Evolutionary conservation across 2,797 vertebrate species (phyloP).

Genomic region (Tragopan temminckii): DNA sequence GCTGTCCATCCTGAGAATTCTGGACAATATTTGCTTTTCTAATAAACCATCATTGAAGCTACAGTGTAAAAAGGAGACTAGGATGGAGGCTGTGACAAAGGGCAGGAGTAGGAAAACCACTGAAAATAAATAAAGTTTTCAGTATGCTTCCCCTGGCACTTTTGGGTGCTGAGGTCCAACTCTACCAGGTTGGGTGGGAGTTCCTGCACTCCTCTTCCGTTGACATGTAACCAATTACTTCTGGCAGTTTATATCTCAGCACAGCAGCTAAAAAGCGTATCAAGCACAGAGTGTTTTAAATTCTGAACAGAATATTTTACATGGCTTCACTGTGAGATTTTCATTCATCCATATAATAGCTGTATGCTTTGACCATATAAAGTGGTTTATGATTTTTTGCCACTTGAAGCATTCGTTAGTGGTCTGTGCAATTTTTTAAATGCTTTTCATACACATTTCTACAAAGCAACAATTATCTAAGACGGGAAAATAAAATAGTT

Average conservation of each 20-base stretch:
- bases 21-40: not conserved
- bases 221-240: not conserved
- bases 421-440: not conserved
- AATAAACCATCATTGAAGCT: not conserved
- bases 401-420: not conserved
- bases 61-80: not conserved
- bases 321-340: not conserved
- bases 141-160: not conserved
- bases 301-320: conserved; percentile 7
- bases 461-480: not conserved
- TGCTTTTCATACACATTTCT: not conserved
- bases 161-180: not conserved
- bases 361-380: conserved; percentile 7
- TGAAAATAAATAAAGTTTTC: not conserved
- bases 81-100: not conserved
- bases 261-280: not conserved
- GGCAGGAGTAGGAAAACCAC: not conserved
- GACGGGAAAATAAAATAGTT: not conserved
- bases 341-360: not conserved
- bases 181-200: not conserved
- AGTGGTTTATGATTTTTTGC: conserved; percentile 8
- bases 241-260: not conserved
- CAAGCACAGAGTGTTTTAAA: not conserved
- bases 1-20: not conserved
- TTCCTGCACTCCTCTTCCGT: not conserved